Evolutionary conservation across 2,113 vertebrate genomes (phyloP), one percentile per base, ranked within the genome.

Genomic region (Amphilophus citrinellus): DNA sequence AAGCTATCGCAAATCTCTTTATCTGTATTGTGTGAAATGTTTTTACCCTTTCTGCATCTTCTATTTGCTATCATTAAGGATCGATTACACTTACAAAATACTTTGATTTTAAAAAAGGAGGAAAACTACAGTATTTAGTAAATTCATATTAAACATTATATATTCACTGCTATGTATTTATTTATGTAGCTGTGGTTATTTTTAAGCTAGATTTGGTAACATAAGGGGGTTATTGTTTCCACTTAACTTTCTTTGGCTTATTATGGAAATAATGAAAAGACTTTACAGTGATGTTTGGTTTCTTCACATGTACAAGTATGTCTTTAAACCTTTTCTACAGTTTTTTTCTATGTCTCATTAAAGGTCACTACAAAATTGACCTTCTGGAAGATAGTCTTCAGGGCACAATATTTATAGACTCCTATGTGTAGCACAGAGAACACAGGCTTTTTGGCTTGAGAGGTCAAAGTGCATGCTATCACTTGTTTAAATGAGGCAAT

Each of bases 221-320:
- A 18, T 14, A 9, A 73, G 24, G 27, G 68, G 10, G 17, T 32
- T 32, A n/a, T 27, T 73, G 68, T 73, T 73, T 73, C 47, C 27
- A 32, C 47, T 73, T 32, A 73, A 56, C 47, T 56, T 73, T 73
- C 68, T 73, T 73, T 73, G 47, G 68, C 68, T 73, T 53, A 18
- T 73, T 73, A 53, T 73, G 10, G 17, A 73, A n/a, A 47, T 50
- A 50, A 50, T 53, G 18, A 73, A 73, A 39, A 53, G 56, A 58
- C 8, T 58, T 53, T 53, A 53, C 6, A 53, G 50, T 53, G 50
- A 15, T 15, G 15, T 53, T 3, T 53, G 50, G 50, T 53, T 53
- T 53, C 3, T 53, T 17, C 6, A 53, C 50, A 18, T 58, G 9
- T 22, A 58, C 24, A 30, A 30, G 17, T 13, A 32, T 10, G n/a